Evolutionary conservation across 2,797 vertebrate species (phyloP), one percentile per base, ranked within the genome.

Genomic region (Dendrocincla tyrannina): DNA sequence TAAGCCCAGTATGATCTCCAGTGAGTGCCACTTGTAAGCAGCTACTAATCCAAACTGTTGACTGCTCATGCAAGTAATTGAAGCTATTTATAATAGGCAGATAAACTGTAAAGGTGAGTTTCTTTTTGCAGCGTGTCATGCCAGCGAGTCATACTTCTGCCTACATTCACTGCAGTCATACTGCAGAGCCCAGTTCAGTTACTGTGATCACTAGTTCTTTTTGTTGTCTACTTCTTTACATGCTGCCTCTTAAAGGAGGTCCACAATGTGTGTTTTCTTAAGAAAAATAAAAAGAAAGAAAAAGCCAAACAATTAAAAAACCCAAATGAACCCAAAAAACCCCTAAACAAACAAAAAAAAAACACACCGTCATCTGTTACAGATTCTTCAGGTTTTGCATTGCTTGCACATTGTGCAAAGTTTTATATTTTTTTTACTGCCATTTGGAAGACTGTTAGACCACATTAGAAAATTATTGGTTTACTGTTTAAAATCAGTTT

Each of bases 311-410:
- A 46, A 89, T 11, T 37, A 12, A 62, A 63, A 52, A 53, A n/a
- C 1, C 0, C 18, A 25, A n/a, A 9, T 5, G 75, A 20, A 3
- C 7, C 15, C 37, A 9, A 62, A 63, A 49, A 53, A 30, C 5
- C 6, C 1, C 1, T 12, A 33, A n/a, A 9, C 9, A 80, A 20
- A 3, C 7, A 7, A 13, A 39, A 10, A 17, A 47, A 63, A 8
- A 7, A 10, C 8, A 30, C 6, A n/a, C 2, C 17, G 33, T 24
- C 3, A 17, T 17, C 32, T 37, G 3, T 58, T 59, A 68, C 7
- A 19, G 4, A 6, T 80, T 75, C 42, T 41, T 60, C 28, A 62
- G 8, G 20, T 17, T 69, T 79, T 32, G 3, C 16, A 49, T 16
- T 81, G 22, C 56, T 20, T 69, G 7, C 5, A 32, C 2, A 15